Evolutionary conservation across 2,797 vertebrate species (phyloP).

Genomic region (Malacoctenus gilli): DNA sequence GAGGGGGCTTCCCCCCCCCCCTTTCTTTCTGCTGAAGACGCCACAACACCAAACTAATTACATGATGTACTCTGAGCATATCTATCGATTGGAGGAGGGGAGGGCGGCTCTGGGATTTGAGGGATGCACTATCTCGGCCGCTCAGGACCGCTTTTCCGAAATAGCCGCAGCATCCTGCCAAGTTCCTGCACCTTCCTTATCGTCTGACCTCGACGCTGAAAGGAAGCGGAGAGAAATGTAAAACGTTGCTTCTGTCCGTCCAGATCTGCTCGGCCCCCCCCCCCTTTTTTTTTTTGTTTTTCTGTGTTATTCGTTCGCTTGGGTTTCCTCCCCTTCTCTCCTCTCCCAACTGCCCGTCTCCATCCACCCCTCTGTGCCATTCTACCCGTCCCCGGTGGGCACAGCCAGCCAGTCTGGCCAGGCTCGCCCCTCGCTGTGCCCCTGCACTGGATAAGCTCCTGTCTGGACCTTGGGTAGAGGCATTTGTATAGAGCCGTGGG

Average conservation of each 20-base stretch:
- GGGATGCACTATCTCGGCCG: slow-evolving; percentile 35
- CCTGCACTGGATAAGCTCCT: slow-evolving; percentile 73
- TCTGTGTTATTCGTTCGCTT: slow-evolving; percentile 33
- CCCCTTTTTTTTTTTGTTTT: slow-evolving; percentile 47
- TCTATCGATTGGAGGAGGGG: slow-evolving; percentile 54
- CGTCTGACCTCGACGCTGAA: slow-evolving; percentile 17
- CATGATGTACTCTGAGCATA: slow-evolving; percentile 45
- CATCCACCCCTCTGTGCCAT: slow-evolving; percentile 67
- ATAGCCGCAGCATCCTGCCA: slow-evolving; percentile 35
- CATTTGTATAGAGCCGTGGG: slow-evolving; percentile 69
- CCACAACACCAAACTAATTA: slow-evolving; percentile 57
- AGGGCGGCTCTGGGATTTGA: slow-evolving; percentile 26
- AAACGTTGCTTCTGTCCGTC: slow-evolving; percentile 42
- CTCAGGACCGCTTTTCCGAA: slow-evolving; percentile 47
- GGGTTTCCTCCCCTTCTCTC: slow-evolving; percentile 43
- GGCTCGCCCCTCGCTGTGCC: slow-evolving; percentile 70
- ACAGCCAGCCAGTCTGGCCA: slow-evolving; percentile 80
- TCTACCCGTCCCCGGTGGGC: slow-evolving; percentile 76
- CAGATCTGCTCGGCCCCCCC: too few species aligned
- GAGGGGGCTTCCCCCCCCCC: too few species aligned
- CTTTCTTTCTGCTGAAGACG: slow-evolving; percentile 39
- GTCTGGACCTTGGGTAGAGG: slow-evolving; percentile 70
- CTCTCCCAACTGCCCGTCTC: slow-evolving; percentile 58
- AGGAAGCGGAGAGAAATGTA: slow-evolving; percentile 31
- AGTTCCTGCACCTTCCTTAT: slow-evolving; percentile 39